Conservation (phyloP, 2,888 invertebrate genomes). For the Mycalesis mineus region DNA sequence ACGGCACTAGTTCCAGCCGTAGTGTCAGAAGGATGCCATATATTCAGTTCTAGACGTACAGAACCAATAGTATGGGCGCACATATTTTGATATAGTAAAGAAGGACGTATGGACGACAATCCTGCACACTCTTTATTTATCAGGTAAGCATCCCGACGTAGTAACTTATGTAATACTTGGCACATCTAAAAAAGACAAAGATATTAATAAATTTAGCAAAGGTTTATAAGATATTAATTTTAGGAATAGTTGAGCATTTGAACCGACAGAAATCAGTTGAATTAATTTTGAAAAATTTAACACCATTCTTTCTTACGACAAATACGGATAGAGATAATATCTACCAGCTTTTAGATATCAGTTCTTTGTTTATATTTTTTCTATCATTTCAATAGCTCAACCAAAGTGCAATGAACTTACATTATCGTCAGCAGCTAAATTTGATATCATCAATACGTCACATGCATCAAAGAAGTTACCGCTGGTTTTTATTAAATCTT, state of each 20-base stretch:
- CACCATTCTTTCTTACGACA: too few species aligned
- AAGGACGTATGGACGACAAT: conserved; percentile 20
- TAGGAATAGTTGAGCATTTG: too few species aligned
- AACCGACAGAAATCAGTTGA: too few species aligned
- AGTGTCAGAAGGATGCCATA: conserved; percentile 35
- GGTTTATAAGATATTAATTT: too few species aligned
- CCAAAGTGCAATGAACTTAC: conserved; percentile 31
- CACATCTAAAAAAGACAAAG: conserved; percentile 30
- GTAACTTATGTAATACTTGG: conserved; percentile 30
- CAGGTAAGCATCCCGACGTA: conserved; percentile 35
- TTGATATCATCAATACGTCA: conserved; percentile 34
- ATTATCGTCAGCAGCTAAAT: conserved; percentile 34
- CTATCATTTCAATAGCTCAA: too few species aligned
- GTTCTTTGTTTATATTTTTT: too few species aligned
- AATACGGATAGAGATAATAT: too few species aligned
- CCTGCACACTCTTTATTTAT: conserved; percentile 30
- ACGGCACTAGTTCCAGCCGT: conserved; percentile 32
- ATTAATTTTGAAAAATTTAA: too few species aligned
- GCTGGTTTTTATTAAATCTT: conserved; percentile 19
- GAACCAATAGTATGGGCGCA: conserved; percentile 30
- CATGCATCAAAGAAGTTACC: conserved; percentile 21
- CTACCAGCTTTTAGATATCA: too few species aligned
- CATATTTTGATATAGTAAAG: conserved; percentile 31
- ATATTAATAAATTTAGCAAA: too few species aligned
- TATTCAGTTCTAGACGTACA: conserved; percentile 30